These are phyloP conservation scores for Sternotherus odoratus DNA, from an alignment of 2,797 vertebrate genomes.

Conservation along the genomic window DNA sequence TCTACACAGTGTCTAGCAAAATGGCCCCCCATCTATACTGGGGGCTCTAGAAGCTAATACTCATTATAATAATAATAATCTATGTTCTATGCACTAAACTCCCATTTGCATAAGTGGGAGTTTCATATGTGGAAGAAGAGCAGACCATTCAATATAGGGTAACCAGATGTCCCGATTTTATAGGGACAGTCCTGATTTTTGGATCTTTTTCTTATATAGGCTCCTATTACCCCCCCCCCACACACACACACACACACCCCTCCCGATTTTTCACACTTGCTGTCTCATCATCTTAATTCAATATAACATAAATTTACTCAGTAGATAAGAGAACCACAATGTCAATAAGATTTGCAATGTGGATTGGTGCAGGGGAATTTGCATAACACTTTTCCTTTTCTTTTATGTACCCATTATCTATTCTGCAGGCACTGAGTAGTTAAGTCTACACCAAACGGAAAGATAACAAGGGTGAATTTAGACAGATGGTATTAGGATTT, in stretches of 20 bases:
- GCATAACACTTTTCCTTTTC: background rate
- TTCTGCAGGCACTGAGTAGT: background rate
- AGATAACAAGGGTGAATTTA: background rate
- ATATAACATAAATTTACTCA: background rate
- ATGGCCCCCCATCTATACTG: background rate
- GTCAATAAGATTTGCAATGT: background rate
- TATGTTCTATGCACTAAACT: background rate
- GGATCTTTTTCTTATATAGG: too few relatives aligned
- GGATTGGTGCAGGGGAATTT: background rate
- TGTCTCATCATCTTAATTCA: too few relatives aligned
- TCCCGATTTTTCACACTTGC: too few relatives aligned
- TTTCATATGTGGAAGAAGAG: background rate
- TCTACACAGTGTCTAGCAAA: background rate
- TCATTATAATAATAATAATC: background rate
- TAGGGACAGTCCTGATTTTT: too few relatives aligned
- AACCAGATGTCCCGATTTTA: too few relatives aligned
- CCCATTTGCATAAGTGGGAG: background rate
- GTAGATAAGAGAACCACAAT: background rate
- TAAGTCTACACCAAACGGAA: background rate
- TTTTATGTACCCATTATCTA: background rate
- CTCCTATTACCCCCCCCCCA: too few relatives aligned
- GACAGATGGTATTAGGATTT: background rate
- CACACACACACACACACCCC: too few relatives aligned
- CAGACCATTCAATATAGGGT: background rate
- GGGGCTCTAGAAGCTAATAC: background rate